Evolutionary conservation across 1,140 invertebrate species (phyloP), one percentile per base, ranked within the genome.

Genomic region (Acromyrmex echinatior): DNA sequence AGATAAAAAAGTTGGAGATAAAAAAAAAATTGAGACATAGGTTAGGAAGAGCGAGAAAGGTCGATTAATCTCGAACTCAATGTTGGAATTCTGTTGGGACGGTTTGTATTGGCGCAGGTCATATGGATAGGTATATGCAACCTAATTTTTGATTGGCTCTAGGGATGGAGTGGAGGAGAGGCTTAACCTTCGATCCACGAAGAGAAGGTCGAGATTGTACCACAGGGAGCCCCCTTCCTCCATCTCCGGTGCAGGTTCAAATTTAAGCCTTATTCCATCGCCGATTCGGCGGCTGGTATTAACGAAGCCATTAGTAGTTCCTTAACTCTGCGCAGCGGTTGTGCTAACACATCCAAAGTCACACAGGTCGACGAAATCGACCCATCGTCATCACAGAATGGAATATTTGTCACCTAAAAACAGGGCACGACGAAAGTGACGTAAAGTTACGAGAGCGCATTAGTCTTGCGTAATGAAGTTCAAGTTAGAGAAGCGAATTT

Each of bases 241-340:
- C 25, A 9, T 14, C 73, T 18, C 53, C 35, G 1, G 65, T 28
- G 31, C 14, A 39, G n/a, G 78, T 28, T 87, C 65, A 58, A 89
- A 88, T 70, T 87, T 76, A 39, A 71, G 70, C 86, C 63, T 53
- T 78, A 78, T 88, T 87, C 68, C 71, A 53, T 49, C 63, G 49
- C 9, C 81, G 71, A 90, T 82, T 82, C 81, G 65, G 14, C 80
- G 81, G 18, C 14, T 31, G 68, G 51, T 77, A 88, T 91, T 87
- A 88, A 87, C 90, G 90, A 77, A 79, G 68, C 79, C 87, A 82
- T 91, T 91, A 87, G 87, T 86, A 85, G 73, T 88, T 88, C 58
- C 89, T 88, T 80, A 82, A 90, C 82, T 88, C 60, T 12, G 84
- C 12, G 74, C 87, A 49, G 76, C 84, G 87, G 84, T 74, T 86